phyloP scores from a whole-genome alignment of 2,888 invertebrate species.

The Keiferia lycopersicella region DNA sequence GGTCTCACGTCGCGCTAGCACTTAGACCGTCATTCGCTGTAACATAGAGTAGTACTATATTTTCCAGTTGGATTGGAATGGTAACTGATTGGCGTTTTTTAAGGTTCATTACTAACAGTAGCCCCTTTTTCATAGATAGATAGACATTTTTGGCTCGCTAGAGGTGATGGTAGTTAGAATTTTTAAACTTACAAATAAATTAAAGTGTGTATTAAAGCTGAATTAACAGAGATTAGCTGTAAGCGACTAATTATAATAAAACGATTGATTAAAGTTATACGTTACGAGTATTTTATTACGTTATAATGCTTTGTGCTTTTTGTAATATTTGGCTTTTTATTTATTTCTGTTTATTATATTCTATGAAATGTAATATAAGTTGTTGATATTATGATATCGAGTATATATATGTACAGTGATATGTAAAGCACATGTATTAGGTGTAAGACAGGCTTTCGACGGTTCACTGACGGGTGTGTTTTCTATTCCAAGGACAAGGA shows the following conservation, averaged over 20 bases:
- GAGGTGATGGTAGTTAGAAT: constrained; percentile 71
- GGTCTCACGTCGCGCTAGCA: constrained; percentile 52
- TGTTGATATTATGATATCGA: constrained; percentile 24
- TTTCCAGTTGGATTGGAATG: constrained; percentile 65
- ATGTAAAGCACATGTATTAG: constrained; percentile 42
- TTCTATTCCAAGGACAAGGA: constrained; percentile 73
- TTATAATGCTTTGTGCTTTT: constrained; percentile 68
- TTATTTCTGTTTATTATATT: constrained; percentile 54
- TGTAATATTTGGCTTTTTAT: constrained; percentile 78
- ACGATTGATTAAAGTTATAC: constrained; percentile 35
- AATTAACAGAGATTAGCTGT: constrained; percentile 34
- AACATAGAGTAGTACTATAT: constrained; percentile 59
- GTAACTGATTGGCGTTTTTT: constrained; percentile 67
- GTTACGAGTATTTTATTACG: constrained; percentile 38
- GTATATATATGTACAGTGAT: constrained; percentile 37
- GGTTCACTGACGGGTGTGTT: constrained; percentile 60
- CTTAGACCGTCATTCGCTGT: constrained; percentile 54
- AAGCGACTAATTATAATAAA: constrained; percentile 22
- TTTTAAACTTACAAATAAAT: constrained; percentile 37
- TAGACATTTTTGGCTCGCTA: constrained; percentile 59
- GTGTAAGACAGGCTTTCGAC: constrained; percentile 32
- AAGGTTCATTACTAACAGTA: constrained; percentile 53
- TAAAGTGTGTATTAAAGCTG: constrained; percentile 43
- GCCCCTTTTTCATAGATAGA: constrained; percentile 51
- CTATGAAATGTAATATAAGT: constrained; percentile 29